Base-by-base conservation (phyloP, 2,113 vertebrate species). In the Ramphastos sulfuratus region DNA sequence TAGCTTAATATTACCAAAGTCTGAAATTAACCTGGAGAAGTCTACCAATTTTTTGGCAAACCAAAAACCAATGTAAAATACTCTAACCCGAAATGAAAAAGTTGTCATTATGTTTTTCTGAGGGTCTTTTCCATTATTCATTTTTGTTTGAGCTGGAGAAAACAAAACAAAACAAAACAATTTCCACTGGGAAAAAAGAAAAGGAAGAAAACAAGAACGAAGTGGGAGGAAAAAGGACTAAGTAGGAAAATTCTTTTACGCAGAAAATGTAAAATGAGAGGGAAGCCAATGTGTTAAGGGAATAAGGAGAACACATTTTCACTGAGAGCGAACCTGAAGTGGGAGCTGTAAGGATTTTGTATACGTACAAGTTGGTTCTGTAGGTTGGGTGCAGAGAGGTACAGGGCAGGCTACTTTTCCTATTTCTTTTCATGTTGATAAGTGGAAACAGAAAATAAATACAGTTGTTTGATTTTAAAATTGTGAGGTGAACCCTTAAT, bases 61-160 rank as follows among this genome's bases (percentile, higher is more conserved):
- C 8, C 20, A 0, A 0, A 69, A 85, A 10, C 5, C 14, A 35
- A 31, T 4, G 10, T 46, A 66, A 55, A 18, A 71, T 65, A 1
- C 7, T 18, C 6, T 31, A 60, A 64, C 6, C 11, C 33, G 5
- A 28, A 44, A 27, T 19, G 78, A 17, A 15, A 64, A 87, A 50
- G 14, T 71, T 48, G 4, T 37, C 0, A 42, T 42, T 69, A 25
- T 1, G 0, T 30, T 78, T 84, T 71, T 6, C 69, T 82, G 14
- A 33, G 56, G 7, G 28, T 48, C 4, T 60, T 69, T 21, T 7
- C 18, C 16, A 11, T 64, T 69, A 28, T 37, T 3, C 14, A 3
- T 12, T 82, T 67, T 6, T 55, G 5, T 48, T 84, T 37, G 12
- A 81, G 14, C 10, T n/a, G 7, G 8, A 28, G 2, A 20, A 67